These are phyloP conservation scores for Cremastinae sp. DNA, from an alignment of 2,888 invertebrate species.

Conservation along the genomic window DNA sequence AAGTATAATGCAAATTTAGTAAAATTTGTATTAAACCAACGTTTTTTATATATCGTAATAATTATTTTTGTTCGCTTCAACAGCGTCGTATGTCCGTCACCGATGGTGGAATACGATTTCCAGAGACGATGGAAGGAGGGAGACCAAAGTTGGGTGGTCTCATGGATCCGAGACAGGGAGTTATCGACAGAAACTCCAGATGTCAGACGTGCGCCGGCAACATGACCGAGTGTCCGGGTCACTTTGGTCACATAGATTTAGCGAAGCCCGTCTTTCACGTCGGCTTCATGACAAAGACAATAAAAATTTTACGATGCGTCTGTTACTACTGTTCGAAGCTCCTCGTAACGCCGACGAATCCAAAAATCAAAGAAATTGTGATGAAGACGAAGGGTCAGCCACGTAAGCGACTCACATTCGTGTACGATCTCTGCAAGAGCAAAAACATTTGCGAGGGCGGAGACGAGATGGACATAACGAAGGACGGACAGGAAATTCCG, in stretches of 20 bases:
- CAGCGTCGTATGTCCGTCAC: conserved; percentile 99
- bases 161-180: conserved; percentile 99
- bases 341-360: conserved; percentile 95
- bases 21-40: too few relatives aligned
- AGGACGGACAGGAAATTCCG: conserved; percentile 85
- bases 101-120: conserved; percentile 97
- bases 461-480: conserved; percentile 96
- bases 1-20: too few relatives aligned
- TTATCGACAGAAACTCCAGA: conserved; percentile 94
- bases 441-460: conserved; percentile 99
- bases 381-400: conserved; percentile 98
- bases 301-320: conserved; percentile 98
- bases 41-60: too few relatives aligned
- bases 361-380: conserved; percentile 96
- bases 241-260: conserved; percentile 99
- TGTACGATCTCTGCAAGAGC: conserved; percentile 98
- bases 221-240: conserved; percentile 99
- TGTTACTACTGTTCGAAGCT: conserved; percentile 99
- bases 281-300: conserved; percentile 97
- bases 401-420: conserved; percentile 94
- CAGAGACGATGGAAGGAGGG: conserved; percentile 99
- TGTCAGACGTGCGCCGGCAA: conserved; percentile 98
- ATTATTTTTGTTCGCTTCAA: too few relatives aligned
- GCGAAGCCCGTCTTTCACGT: conserved; percentile 99
- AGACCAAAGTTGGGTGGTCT: conserved; percentile 98